Conservation (phyloP, 1,140 invertebrate genomes). For the Brachionus sp. region DNA sequence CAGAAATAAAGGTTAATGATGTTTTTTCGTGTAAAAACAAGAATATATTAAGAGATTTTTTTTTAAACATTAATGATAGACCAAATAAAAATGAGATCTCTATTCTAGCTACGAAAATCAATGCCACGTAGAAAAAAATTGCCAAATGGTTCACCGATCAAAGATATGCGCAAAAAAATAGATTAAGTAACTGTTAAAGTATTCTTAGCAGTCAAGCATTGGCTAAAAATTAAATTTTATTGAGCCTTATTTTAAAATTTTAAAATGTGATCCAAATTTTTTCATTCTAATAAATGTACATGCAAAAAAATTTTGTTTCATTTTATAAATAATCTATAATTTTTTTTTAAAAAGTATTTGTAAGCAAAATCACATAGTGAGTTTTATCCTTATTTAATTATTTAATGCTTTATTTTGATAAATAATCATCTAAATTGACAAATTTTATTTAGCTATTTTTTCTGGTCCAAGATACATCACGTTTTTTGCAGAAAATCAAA, state of each 20-base stretch:
- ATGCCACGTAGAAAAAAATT: not conserved
- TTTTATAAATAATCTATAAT: not conserved
- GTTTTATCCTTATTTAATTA: not conserved
- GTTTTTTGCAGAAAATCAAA: no score
- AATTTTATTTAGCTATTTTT: not conserved
- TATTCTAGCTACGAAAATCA: not conserved
- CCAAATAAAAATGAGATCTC: not conserved
- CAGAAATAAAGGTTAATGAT: not conserved
- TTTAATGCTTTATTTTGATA: not conserved
- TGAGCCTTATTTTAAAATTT: not conserved
- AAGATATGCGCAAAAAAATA: not conserved
- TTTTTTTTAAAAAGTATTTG: not conserved
- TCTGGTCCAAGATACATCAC: not conserved
- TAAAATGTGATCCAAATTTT: not conserved
- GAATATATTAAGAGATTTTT: not conserved
- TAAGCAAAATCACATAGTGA: not conserved
- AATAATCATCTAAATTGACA: not conserved
- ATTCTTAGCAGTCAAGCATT: not conserved
- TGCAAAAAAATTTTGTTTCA: not conserved
- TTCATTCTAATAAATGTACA: not conserved
- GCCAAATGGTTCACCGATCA: slow-evolving; percentile 1
- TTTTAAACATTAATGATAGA: slow-evolving; percentile 8
- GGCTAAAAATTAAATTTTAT: not conserved
- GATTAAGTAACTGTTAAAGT: not conserved
- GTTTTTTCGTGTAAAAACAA: not conserved